Base-by-base conservation (phyloP, 2,113 vertebrate genomes). In the Rissa tridactyla region DNA sequence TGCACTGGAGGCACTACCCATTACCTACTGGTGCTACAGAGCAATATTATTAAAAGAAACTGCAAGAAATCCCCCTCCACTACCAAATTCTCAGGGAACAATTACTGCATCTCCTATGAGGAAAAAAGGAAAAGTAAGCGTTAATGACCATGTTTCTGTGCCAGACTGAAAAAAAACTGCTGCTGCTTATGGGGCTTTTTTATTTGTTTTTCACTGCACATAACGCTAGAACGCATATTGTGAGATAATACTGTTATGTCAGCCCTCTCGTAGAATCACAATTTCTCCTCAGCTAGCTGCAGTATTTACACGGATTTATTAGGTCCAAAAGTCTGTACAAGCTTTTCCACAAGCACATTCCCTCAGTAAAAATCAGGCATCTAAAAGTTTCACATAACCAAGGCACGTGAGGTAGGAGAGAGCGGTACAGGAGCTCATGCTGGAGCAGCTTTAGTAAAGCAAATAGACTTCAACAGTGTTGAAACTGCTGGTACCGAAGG, bases 341-440 rank as follows among this genome's bases (percentile, higher is more conserved):
- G 13, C 29, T 83, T 88, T 86, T 71, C 55, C 34, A 71, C 21
- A 61, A 93, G 52, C 49, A 52, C 68, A 80, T 66, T 71, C 78
- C 55, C 65, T 91, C 57, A 51, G 78, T 68, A 62, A 78, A 84
- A 91, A 52, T 49, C 10, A 81, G 46, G 15, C 25, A 57, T 23
- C 34, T 34, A 10, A 21, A 73, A 44, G 76, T 73, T 94, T 91
- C 80, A 62, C 51, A 29, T 65, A 92, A 78, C 60, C 46, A 25
- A 0, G 0, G 51, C 34, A 14, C 68, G n/a, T 60, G 65, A 9
- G 2, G 77, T 36, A 2, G 1, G 77, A 44, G 30, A 66, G 64
- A 77, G 38, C 0, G 1, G 51, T 2, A 32, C n/a, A 32, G 81
- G 4, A 44, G 11, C 60, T 92, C 61, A 5, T 8, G 51, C 55